Conservation (phyloP, 53 echinoderm and acorn worm species). For the Apostichopus leukothele region DNA sequence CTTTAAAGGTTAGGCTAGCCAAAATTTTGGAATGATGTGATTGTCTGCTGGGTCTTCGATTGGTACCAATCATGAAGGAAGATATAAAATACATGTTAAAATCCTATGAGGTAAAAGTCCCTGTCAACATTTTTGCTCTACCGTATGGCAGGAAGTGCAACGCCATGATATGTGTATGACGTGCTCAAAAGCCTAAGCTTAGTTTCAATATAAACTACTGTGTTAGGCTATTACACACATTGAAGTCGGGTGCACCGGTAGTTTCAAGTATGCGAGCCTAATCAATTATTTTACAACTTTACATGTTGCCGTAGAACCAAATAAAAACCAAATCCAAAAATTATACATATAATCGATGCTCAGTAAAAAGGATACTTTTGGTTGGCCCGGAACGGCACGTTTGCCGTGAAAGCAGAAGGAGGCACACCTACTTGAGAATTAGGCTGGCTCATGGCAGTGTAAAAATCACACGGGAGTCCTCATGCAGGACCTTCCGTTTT, state of each 20-base stretch:
- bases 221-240: neutral
- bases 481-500: conserved; percentile 91
- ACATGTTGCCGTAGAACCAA: neutral
- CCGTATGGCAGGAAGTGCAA: conserved; percentile 30
- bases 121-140: neutral
- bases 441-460: conserved; percentile 97
- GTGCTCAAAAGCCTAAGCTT: conserved; percentile 31
- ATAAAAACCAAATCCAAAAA: neutral
- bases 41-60: too few relatives aligned
- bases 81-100: neutral
- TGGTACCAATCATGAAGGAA: neutral
- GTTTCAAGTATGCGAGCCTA: neutral
- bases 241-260: neutral
- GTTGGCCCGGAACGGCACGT: neutral
- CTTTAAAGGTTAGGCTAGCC: too few relatives aligned
- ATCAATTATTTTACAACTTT: neutral
- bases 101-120: neutral
- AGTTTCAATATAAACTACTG: neutral
- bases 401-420: conserved; percentile 14
- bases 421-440: conserved; percentile 81
- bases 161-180: conserved; percentile 20
- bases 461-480: conserved; percentile 85
- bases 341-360: neutral
- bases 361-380: conserved; percentile 3
- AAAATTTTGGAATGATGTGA: too few relatives aligned